These are phyloP conservation scores for Poeciliopsis paucimaculata DNA, from an alignment of 2,797 vertebrate genomes.

Conservation along the genomic window DNA sequence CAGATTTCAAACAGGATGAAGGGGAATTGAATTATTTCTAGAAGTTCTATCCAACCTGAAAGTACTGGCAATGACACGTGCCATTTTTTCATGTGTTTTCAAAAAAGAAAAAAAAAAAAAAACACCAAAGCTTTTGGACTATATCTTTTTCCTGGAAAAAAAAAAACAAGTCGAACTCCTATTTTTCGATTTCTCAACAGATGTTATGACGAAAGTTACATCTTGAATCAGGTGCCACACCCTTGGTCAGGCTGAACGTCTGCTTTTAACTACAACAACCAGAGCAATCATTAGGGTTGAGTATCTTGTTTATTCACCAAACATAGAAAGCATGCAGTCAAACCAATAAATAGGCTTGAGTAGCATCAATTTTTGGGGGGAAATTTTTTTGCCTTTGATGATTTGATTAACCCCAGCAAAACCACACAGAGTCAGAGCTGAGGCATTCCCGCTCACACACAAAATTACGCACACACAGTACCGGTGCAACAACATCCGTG, in stretches of 20 bases:
- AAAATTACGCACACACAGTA: conserved; percentile 19
- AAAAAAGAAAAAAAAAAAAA: not conserved
- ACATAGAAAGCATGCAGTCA: conserved; percentile 59
- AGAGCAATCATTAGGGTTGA: conserved; percentile 21
- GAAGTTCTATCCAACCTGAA: not conserved
- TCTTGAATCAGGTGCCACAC: conserved; percentile 58
- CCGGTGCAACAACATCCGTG: conserved; percentile 74
- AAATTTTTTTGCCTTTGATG: conserved; percentile 36
- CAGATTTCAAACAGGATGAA: not conserved
- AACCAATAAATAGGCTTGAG: conserved; percentile 45
- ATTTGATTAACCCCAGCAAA: conserved; percentile 56
- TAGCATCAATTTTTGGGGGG: not conserved
- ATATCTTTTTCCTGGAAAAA: not conserved
- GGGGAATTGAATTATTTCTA: not conserved
- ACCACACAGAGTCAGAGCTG: conserved; percentile 40
- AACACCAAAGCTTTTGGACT: not conserved
- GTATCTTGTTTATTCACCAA: conserved; percentile 49
- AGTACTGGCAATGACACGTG: not conserved
- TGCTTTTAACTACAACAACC: conserved; percentile 52
- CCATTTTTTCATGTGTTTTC: conserved; percentile 10
- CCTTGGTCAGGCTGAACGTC: conserved; percentile 65
- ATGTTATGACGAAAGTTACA: conserved; percentile 41
- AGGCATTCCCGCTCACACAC: conserved; percentile 27
- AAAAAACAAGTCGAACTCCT: not conserved
- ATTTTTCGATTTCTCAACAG: conserved; percentile 54